These are phyloP conservation scores for Notarius quadriscutis DNA, from an alignment of 2,113 vertebrate species.

Conservation along the genomic window DNA sequence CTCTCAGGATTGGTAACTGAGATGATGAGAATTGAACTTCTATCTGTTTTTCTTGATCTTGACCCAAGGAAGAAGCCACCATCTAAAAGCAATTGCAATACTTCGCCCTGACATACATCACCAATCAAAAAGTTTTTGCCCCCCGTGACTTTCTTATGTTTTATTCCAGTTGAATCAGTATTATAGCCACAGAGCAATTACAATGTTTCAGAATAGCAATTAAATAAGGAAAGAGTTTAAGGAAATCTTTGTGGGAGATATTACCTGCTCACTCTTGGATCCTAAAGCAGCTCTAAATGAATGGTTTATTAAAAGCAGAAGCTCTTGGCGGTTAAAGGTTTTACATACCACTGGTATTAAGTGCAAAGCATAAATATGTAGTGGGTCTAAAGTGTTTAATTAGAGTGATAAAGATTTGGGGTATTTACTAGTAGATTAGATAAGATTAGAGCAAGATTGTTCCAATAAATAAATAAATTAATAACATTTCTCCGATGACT, in stretches of 20 bases:
- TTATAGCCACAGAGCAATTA: neutral
- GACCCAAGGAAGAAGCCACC: no score
- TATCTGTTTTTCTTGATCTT: no score
- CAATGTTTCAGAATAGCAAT: neutral
- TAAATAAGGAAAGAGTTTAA: neutral
- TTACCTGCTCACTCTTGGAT: no score
- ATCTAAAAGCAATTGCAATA: no score
- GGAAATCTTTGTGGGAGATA: neutral
- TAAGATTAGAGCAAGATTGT: no score
- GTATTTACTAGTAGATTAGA: no score
- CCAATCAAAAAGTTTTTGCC: neutral
- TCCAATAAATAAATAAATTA: no score
- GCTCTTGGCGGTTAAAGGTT: neutral
- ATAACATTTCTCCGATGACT: no score
- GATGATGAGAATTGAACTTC: no score
- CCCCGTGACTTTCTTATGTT: neutral
- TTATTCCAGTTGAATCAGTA: neutral
- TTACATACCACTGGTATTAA: neutral
- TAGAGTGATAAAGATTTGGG: neutral
- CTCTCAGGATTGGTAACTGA: neutral
- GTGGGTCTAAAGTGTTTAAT: neutral
- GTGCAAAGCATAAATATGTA: neutral
- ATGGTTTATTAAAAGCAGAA: neutral
- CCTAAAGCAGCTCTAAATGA: no score
- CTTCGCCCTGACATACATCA: no score